Evolutionary conservation across 2,888 invertebrate genomes (phyloP), one percentile per base, ranked within the genome.

Genomic region (Megaustenia siamemsis): DNA sequence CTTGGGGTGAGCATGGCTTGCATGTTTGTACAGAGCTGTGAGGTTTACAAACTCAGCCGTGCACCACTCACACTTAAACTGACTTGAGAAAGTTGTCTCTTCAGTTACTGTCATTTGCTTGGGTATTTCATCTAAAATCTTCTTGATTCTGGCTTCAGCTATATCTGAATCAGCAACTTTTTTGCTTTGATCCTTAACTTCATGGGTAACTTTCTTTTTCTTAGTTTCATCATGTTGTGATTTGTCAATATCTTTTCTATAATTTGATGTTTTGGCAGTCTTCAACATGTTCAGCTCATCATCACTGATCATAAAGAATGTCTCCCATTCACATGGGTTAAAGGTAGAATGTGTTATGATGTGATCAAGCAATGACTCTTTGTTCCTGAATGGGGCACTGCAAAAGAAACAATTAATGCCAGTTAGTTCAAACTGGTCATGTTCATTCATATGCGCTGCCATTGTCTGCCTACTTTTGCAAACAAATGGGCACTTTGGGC

Each of bases 61-160:
- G 85, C 93, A 93, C 92, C 92, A 92, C 84, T 93, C 92, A 89
- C 93, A 93, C 15, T 89, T 88, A 53, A 86, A 87, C 79, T 80
- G 82, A 56, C 32, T 69, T 38, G n/a, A 28, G 53, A 43, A 32
- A 35, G 43, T n/a, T 32, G 43, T 24, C 60, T 77, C 68, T 15
- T 76, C 71, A 38, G 43, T 24, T 5, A 38, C 32, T 24, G 43
- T 5, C 80, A 78, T 35, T 83, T 86, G 81, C 83, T 56, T 87
- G 69, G 76, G 84, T 38, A 63, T 56, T n/a, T 83, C 76, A 35
- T 28, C 45, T n/a, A 77, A 40, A 32, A 75, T 81, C 60, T 76
- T 63, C 53, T 75, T 78, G 75, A 79, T 86, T 69, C 80, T 83
- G 35, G 49, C 71, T n/a, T 82, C 49, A 28, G 80, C 73, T 24